Conservation (phyloP, 2,113 vertebrate species). For the Archocentrus centrarchus region DNA sequence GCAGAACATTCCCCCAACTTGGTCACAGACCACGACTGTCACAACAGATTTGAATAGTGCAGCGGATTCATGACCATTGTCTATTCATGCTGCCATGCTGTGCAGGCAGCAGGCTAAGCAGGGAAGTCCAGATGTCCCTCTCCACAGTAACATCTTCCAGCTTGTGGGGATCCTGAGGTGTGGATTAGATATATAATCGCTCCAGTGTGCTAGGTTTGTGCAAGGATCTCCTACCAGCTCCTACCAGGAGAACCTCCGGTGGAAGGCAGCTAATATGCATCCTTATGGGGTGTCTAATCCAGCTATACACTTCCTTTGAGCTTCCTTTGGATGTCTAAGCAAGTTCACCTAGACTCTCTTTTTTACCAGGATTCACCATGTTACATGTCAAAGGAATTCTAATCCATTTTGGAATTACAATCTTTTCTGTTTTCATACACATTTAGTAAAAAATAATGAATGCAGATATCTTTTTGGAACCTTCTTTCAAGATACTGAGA, state of each 20-base stretch:
- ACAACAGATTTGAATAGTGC: not conserved
- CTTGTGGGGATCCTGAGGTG: not conserved
- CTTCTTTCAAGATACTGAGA: not conserved
- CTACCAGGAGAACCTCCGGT: not conserved
- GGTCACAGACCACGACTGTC: not conserved
- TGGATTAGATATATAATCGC: slow-evolving; percentile 1
- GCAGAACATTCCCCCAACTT: not conserved
- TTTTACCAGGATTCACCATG: not conserved
- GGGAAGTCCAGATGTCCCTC: not conserved
- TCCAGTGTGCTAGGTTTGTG: not conserved
- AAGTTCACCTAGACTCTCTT: not conserved
- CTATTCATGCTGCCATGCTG: not conserved
- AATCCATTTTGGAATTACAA: not conserved
- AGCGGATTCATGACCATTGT: not conserved
- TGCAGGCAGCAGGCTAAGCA: not conserved
- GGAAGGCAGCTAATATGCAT: not conserved
- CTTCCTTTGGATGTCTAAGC: not conserved
- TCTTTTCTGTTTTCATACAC: not conserved
- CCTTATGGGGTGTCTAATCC: not conserved
- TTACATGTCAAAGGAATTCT: not conserved
- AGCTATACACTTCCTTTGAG: not conserved
- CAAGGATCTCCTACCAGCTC: not conserved
- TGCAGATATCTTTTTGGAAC: not conserved
- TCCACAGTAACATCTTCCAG: not conserved
- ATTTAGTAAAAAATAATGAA: not conserved